Evolutionary conservation across 2,888 invertebrate species (phyloP).

Genomic region (Zaprionus obscuricornis): DNA sequence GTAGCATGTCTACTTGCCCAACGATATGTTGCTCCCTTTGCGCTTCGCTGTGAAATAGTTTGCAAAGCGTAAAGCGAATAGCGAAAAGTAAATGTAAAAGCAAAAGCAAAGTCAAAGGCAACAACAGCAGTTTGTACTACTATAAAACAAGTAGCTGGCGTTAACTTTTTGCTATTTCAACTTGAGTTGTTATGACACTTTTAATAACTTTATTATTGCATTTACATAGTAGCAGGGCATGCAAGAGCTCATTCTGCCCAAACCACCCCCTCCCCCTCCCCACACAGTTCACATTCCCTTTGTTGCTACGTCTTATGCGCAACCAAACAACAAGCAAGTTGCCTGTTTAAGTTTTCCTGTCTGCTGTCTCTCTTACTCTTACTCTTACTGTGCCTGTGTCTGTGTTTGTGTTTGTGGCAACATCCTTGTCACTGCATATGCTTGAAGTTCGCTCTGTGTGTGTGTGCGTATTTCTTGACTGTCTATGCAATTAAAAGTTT

Average conservation of each 20-base stretch:
- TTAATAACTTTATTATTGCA: constrained; percentile 83
- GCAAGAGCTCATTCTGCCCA: too few relatives aligned
- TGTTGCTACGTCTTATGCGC: constrained; percentile 11
- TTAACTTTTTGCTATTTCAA: constrained; percentile 73
- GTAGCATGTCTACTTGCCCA: too few relatives aligned
- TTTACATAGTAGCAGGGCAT: constrained; percentile 71
- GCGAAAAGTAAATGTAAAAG: too few relatives aligned
- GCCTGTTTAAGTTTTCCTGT: constrained; percentile 51
- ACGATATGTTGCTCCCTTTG: too few relatives aligned
- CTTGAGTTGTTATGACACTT: constrained; percentile 82
- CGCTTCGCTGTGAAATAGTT: too few relatives aligned
- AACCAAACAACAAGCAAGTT: constrained; percentile 50
- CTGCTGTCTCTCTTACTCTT: too few relatives aligned
- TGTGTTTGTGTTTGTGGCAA: constrained; percentile 16
- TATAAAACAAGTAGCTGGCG: constrained; percentile 58
- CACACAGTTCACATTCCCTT: neutral
- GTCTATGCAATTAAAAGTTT: constrained; percentile 82
- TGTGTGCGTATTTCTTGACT: constrained; percentile 54
- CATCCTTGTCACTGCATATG: constrained; percentile 58
- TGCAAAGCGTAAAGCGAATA: too few relatives aligned
- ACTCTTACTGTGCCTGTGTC: constrained; percentile 5
- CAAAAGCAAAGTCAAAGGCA: constrained; percentile 1
- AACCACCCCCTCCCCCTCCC: constrained; percentile 10
- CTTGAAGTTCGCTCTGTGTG: constrained; percentile 43
- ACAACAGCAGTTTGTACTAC: constrained; percentile 35